Conservation (phyloP, 2,113 vertebrate species). For the Boleophthalmus pectinirostris region DNA sequence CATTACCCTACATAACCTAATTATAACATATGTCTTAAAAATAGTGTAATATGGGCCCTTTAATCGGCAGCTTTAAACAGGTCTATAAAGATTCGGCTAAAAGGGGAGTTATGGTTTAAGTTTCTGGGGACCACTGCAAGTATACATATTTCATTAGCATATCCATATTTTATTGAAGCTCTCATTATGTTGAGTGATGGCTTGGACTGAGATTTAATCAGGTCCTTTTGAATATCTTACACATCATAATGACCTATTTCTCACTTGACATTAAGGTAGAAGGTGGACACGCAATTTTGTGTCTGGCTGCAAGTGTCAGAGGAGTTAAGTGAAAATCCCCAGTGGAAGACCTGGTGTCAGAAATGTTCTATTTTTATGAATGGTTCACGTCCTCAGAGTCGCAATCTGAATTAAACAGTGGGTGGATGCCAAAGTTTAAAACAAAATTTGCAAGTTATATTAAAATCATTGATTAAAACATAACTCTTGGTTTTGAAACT, state of each 20-base stretch:
- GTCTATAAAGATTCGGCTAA: conserved; percentile 11
- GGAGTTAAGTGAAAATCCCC: conserved; percentile 5
- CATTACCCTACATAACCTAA: too few species aligned
- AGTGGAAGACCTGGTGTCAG: conserved; percentile 14
- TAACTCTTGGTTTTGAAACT: neutral
- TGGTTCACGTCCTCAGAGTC: neutral
- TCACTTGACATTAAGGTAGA: conserved; percentile 61
- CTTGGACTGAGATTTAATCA: conserved; percentile 63
- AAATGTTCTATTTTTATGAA: conserved; percentile 8
- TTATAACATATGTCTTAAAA: too few species aligned
- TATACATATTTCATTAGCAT: conserved; percentile 67
- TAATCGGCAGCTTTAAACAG: neutral
- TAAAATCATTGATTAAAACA: neutral
- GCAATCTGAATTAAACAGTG: neutral
- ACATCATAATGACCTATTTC: conserved; percentile 57
- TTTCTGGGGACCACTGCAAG: conserved; percentile 31
- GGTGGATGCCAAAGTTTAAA: neutral
- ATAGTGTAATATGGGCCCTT: too few species aligned
- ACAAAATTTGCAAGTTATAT: neutral
- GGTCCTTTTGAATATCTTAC: conserved; percentile 59
- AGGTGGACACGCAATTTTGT: conserved; percentile 35
- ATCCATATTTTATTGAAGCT: conserved; percentile 68
- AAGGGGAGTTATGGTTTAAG: conserved; percentile 17
- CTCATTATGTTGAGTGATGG: conserved; percentile 72
- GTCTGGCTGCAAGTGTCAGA: conserved; percentile 16